phyloP scores from a whole-genome alignment of 2,888 invertebrate genomes.

The Sminthurides aquaticus region DNA sequence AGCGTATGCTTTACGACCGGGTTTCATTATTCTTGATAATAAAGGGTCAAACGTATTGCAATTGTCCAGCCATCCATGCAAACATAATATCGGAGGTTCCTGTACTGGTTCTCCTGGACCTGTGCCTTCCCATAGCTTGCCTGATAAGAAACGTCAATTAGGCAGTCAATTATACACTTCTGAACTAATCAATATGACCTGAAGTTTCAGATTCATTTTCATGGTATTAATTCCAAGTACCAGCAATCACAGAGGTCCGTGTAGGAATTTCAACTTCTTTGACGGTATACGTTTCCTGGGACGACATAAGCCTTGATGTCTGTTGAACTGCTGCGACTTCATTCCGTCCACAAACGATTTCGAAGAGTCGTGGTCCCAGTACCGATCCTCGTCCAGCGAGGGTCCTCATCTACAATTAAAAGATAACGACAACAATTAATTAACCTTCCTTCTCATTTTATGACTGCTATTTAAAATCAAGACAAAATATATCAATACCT shows the following conservation, averaged over 20 bases:
- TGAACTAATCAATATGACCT: too few species aligned
- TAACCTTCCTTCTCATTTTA: too few species aligned
- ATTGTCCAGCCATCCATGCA: constrained; percentile 41
- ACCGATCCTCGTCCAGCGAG: too few species aligned
- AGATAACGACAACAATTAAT: too few species aligned
- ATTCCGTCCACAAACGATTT: too few species aligned
- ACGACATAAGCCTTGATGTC: background rate
- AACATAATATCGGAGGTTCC: constrained; percentile 29
- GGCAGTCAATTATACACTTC: too few species aligned
- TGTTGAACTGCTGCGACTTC: too few species aligned
- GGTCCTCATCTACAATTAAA: too few species aligned
- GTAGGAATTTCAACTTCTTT: constrained; percentile 19
- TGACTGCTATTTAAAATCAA: too few species aligned
- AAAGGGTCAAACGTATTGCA: constrained; percentile 36
- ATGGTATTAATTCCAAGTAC: constrained; percentile 2
- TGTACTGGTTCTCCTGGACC: background rate
- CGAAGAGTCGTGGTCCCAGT: too few species aligned
- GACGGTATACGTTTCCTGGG: constrained; percentile 11
- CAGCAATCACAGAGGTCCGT: constrained; percentile 9
- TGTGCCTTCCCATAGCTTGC: constrained; percentile 26
- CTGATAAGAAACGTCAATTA: constrained; percentile 6
- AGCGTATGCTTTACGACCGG: constrained; percentile 28
- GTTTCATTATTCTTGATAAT: constrained; percentile 30
- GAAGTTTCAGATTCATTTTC: background rate
- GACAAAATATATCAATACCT: too few species aligned